Evolutionary conservation across 2,113 vertebrate genomes (phyloP), one percentile per base, ranked within the genome.

Genomic region (Malurus melanocephalus): DNA sequence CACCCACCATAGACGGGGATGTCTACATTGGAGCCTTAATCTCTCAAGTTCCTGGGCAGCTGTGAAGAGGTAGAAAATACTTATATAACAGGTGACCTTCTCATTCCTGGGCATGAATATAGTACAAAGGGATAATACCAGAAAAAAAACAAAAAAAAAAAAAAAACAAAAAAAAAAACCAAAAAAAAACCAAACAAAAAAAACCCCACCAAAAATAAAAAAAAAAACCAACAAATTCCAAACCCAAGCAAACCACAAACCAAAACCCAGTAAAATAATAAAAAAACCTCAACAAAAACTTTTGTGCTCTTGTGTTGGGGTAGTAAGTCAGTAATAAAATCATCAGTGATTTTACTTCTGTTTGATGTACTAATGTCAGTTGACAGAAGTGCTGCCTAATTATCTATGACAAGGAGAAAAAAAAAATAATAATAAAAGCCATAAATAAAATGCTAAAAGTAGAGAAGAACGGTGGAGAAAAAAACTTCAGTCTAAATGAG

Each of bases 231-330:
- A 45, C 10, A 51, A 30, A 12, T 1, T 7, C 2, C 28, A 10
- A 55, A 53, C 35, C 35, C 3, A n/a, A n/a, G n/a, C n/a, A n/a
- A n/a, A n/a, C n/a, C n/a, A 52, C 9, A 52, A 23, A 38, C 38
- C 11, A 45, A n/a, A 27, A 23, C 9, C 1, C 38, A 38, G 38
- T 38, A 38, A 35, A 38, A 38, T 38, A 38, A 11, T 38, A 38
- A 8, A 38, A 21, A 18, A 6, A 5, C 6, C 15, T 20, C 11
- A 45, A 24, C 10, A 71, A 42, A 7, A 1, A 0, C 4, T 17
- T 13, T 60, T 24, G 5, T 62, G 11, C 6, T 17, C 18, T 60
- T 24, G 7, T 64, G 11, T 17, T 33, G 5, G 7, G 22, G 7
- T 27, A 13, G 2, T 11, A 45, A 23, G 27, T 59, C 27, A 59